phyloP scores from a whole-genome alignment of 2,113 vertebrate genomes.

The Eonycteris spelaea region DNA sequence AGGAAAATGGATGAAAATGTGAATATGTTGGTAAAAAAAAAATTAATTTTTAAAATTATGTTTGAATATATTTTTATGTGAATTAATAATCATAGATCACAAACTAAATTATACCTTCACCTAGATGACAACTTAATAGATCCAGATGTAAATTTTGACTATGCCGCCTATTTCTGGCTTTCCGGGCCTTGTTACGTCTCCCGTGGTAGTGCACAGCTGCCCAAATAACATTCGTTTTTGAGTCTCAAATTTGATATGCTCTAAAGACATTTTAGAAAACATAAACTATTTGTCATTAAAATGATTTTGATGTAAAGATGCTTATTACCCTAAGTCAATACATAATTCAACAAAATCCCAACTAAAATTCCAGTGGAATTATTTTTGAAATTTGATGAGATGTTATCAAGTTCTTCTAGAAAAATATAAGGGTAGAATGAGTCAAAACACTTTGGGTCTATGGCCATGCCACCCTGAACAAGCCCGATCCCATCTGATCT shows the following conservation, averaged over 20 bases:
- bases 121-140: not conserved
- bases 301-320: constrained; percentile 1
- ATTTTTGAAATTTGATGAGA: constrained; percentile 14
- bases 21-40: not conserved
- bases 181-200: not conserved
- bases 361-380: not conserved
- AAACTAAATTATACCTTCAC: not conserved
- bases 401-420: not conserved
- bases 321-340: not conserved
- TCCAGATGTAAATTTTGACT: not conserved
- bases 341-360: not conserved
- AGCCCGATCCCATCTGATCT: no score
- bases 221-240: not conserved
- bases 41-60: constrained; percentile 4
- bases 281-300: not conserved
- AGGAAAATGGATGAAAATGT: not conserved
- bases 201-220: not conserved
- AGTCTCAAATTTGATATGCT: not conserved
- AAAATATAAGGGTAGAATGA: not conserved
- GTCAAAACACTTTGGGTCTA: not conserved
- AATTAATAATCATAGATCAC: not conserved
- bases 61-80: constrained; percentile 12
- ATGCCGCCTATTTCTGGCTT: not conserved
- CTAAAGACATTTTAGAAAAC: not conserved
- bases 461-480: no score